These are phyloP conservation scores for Ceuthmochares aereus DNA, from an alignment of 2,113 vertebrate genomes.

Conservation along the genomic window DNA sequence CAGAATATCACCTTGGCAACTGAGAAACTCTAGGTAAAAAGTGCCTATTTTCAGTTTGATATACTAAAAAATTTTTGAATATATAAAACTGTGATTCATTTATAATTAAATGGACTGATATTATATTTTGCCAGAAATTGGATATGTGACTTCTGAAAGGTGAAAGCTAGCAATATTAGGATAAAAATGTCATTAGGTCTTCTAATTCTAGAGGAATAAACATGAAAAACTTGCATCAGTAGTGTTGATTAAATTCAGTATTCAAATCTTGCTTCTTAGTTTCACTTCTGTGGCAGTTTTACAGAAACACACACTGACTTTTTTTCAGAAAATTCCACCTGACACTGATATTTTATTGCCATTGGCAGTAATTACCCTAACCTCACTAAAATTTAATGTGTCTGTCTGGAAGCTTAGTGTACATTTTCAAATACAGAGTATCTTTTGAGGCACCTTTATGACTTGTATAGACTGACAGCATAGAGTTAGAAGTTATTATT, in stretches of 20 bases:
- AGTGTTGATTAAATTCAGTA: neutral
- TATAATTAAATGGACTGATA: neutral
- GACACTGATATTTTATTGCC: neutral
- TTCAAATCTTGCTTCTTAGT: neutral
- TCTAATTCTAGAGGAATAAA: neutral
- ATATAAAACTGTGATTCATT: neutral
- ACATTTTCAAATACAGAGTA: neutral
- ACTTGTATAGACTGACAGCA: neutral
- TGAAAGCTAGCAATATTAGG: neutral
- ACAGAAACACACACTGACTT: neutral
- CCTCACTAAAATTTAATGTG: neutral
- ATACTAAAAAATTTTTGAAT: neutral
- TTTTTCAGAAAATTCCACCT: neutral
- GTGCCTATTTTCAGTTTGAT: neutral
- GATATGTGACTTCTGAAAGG: neutral
- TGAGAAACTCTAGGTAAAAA: neutral
- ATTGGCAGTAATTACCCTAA: neutral
- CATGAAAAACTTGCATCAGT: neutral
- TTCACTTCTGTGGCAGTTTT: neutral
- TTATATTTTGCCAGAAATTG: neutral
- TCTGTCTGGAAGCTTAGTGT: neutral
- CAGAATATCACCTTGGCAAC: neutral
- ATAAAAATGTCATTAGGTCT: neutral
- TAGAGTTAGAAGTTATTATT: neutral
- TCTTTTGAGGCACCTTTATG: neutral